These are phyloP conservation scores for Garrulus glandarius DNA, from an alignment of 2,797 vertebrate genomes.

Conservation along the genomic window DNA sequence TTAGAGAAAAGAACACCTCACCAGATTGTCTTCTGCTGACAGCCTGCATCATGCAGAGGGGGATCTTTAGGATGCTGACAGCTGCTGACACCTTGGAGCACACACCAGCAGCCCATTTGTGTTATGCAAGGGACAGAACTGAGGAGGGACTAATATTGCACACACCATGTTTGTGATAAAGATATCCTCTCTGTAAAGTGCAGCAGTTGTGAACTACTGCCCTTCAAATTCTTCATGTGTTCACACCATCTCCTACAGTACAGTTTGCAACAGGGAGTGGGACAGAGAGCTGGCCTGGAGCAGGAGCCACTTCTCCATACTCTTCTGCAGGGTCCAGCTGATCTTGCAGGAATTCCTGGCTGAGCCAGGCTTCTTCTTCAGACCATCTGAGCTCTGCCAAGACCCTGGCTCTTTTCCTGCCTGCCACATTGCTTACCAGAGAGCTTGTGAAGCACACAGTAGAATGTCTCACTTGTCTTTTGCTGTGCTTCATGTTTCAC, in stretches of 20 bases:
- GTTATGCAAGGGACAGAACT: background rate
- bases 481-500: background rate
- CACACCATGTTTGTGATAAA: background rate
- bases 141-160: background rate
- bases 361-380: background rate
- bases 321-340: background rate
- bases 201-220: background rate
- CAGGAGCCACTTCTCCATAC: background rate
- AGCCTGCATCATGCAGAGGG: background rate
- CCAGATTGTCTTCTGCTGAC: background rate
- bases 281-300: background rate
- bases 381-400: background rate
- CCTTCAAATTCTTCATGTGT: background rate
- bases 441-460: background rate
- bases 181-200: background rate
- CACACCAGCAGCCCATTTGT: background rate
- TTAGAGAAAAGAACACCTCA: rapidly evolving
- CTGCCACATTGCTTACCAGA: background rate
- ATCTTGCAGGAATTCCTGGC: background rate
- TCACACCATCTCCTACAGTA: background rate
- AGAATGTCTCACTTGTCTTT: background rate
- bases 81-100: background rate
- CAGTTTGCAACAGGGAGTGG: background rate
- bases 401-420: background rate
- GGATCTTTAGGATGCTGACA: background rate